Conservation (phyloP, 2,888 invertebrate species). For the Epistrophe grossulariae region DNA sequence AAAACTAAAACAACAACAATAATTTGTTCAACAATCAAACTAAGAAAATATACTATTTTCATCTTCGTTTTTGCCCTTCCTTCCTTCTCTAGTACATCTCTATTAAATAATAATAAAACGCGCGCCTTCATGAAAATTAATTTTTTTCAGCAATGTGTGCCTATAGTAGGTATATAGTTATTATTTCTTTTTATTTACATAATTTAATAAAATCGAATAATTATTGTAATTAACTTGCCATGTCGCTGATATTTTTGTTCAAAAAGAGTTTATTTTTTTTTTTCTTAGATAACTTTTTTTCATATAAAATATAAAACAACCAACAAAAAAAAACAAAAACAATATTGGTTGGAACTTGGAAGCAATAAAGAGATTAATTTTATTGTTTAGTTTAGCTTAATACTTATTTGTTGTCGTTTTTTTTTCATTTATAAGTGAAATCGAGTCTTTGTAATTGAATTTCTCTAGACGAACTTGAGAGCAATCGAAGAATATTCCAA, state of each 20-base stretch:
- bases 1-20: not conserved
- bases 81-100: conserved; percentile 1
- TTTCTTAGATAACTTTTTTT: conserved; percentile 6
- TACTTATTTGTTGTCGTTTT: not conserved
- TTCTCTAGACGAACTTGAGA: no score
- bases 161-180: conserved; percentile 21
- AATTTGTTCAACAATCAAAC: conserved; percentile 33
- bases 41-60: conserved; percentile 23
- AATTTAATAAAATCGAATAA: conserved; percentile 52
- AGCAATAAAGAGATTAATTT: conserved; percentile 39
- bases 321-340: not conserved
- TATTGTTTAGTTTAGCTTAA: conserved; percentile 6
- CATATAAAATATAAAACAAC: not conserved
- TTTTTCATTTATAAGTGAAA: not conserved
- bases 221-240: conserved; percentile 52
- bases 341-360: conserved; percentile 13
- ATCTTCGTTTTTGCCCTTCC: not conserved
- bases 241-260: conserved; percentile 42
- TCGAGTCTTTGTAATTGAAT: no score
- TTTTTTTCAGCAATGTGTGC: conserved; percentile 29
- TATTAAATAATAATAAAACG: conserved; percentile 3
- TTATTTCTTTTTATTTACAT: conserved; percentile 3
- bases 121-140: conserved; percentile 24
- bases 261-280: conserved; percentile 15
- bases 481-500: no score